Percentiles rank a stretch among this genome's conserved stretches.
Evolutionary conservation across 2,888 invertebrate genomes (phyloP).

Genomic region (Drosophila cracens): DNA sequence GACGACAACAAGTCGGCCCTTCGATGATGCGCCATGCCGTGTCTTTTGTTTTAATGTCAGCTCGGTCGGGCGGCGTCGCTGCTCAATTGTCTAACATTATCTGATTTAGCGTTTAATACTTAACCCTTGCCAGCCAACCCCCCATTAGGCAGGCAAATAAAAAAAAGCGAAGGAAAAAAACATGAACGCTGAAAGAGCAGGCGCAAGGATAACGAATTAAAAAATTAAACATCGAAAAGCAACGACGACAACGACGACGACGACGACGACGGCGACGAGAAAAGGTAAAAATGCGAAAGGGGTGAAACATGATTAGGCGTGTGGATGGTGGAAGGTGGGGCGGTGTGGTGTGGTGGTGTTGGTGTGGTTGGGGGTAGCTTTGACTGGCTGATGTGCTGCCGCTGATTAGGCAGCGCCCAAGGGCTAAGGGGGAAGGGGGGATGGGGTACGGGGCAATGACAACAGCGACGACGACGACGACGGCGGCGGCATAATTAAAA

Average conservation of each 20-base stretch:
- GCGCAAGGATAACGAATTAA: constrained; percentile 82
- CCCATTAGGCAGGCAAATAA: constrained; percentile 53
- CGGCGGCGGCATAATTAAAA: constrained; percentile 73
- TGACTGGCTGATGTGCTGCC: constrained; percentile 67
- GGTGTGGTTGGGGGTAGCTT: constrained; percentile 10
- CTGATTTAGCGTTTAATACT: constrained; percentile 81
- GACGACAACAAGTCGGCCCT: constrained; percentile 48
- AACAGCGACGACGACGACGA: constrained; percentile 35
- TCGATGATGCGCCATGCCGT: constrained; percentile 45
- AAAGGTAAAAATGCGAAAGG: constrained; percentile 75
- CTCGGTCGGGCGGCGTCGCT: constrained; percentile 62
- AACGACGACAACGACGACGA: constrained; percentile 47
- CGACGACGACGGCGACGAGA: constrained; percentile 39
- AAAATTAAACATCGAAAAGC: constrained; percentile 81
- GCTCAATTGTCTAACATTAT: constrained; percentile 80
- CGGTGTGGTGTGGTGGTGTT: constrained; percentile 4
- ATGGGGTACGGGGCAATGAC: constrained; percentile 6
- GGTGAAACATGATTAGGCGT: constrained; percentile 78
- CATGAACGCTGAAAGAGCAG: constrained; percentile 47
- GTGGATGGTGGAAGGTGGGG: constrained; percentile 44
- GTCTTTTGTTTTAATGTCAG: constrained; percentile 79
- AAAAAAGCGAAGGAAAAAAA: constrained; percentile 32
- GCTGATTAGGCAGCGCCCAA: constrained; percentile 74
- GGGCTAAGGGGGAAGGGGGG: constrained; percentile 23
- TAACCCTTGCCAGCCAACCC: constrained; percentile 65